Evolutionary conservation across 2,797 vertebrate genomes (phyloP).

Genomic region (Tokudaia muenninki): DNA sequence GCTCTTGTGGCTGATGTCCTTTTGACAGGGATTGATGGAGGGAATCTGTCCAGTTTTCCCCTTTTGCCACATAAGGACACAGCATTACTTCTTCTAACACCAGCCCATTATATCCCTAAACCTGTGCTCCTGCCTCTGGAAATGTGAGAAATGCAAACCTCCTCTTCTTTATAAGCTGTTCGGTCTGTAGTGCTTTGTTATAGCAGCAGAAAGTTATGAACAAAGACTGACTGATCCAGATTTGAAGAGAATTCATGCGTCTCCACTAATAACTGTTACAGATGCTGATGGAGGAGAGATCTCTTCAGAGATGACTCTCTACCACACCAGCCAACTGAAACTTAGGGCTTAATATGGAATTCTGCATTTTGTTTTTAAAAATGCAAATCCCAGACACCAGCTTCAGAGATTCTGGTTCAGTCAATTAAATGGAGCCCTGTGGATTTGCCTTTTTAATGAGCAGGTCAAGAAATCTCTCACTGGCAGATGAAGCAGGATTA

Average conservation of each 20-base stretch:
- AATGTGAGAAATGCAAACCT: not conserved
- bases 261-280: not conserved
- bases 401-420: conserved; percentile 22
- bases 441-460: conserved; percentile 34
- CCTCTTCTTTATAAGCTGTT: not conserved
- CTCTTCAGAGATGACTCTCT: not conserved
- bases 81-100: not conserved
- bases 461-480: conserved; percentile 11
- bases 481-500: not conserved
- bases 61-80: not conserved
- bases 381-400: conserved; percentile 9
- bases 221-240: not conserved
- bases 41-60: not conserved
- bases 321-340: not conserved
- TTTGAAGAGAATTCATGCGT: not conserved
- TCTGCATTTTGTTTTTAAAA: conserved; percentile 7
- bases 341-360: conserved; percentile 32
- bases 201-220: not conserved
- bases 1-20: not conserved
- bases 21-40: not conserved
- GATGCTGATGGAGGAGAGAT: not conserved
- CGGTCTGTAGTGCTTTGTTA: not conserved
- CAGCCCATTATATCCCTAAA: not conserved
- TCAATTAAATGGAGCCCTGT: not conserved
- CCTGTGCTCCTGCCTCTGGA: not conserved